Evolutionary conservation across 2,797 vertebrate species (phyloP), one percentile per base, ranked within the genome.

Genomic region (Eleutherodactylus coqui): DNA sequence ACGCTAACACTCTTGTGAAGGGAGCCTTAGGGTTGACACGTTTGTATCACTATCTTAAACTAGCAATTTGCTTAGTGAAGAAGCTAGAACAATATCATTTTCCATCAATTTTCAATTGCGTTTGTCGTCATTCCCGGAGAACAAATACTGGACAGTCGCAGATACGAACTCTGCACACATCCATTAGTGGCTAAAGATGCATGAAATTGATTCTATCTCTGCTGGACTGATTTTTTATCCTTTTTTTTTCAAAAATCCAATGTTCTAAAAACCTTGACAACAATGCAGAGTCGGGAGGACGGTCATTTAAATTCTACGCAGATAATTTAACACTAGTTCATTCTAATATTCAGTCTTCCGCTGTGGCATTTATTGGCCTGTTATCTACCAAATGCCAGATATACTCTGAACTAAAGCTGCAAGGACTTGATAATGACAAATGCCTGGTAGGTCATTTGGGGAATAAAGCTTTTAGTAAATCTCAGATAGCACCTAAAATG

Each of bases 351-450:
- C 79, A 24, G 11, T 17, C 29, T 21, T 58, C 32, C 32, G n/a
- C 4, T 55, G 81, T 75, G 81, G 7, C 36, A 55, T 83, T 83
- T 75, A 83, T 45, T 82, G 80, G 80, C 14, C 45, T 72, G 67
- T 83, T 83, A 83, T 83, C 81, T 83, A 41, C 34, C 81, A 55
- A 72, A 43, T 43, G 17, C 81, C 55, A 58, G 80, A 45, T 73
- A 36, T 38, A 43, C 27, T 51, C 13, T 36, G 62, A 69, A 69
- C 11, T 24, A 17, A 51, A 49, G 29, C 73, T 21, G 19, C 11
- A 77, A 77, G 55, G 32, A 36, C 21, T 24, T 77, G 19, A 78
- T 27, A 58, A 41, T 41, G 76, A 1, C 10, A 60, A 78, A 14
- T 41, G 34, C 7, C 76, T 27, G 34, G 34, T n/a, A 38, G n/a